These are phyloP conservation scores for Enteromius mattozi DNA, from an alignment of 2,797 vertebrate species.

Conservation along the genomic window DNA sequence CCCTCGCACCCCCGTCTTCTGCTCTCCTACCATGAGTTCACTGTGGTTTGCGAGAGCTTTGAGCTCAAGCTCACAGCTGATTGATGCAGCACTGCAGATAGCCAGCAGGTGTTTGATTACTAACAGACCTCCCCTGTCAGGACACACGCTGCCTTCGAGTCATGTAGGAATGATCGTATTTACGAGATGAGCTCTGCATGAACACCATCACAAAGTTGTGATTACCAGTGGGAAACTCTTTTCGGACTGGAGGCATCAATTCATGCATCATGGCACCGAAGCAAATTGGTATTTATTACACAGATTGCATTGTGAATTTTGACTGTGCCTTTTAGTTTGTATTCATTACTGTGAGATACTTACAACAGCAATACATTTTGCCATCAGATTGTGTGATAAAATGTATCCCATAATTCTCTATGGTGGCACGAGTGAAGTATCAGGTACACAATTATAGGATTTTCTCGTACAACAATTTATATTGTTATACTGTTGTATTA, in stretches of 20 bases:
- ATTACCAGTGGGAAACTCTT: conserved; percentile 21
- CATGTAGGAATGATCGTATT: conserved; percentile 29
- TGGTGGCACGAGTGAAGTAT: neutral
- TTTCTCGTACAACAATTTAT: neutral
- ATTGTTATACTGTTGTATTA: neutral
- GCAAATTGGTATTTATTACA: conserved; percentile 11
- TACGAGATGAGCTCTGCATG: conserved; percentile 26
- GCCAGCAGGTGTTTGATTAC: conserved; percentile 51
- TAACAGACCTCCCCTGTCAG: conserved; percentile 45
- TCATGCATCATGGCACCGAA: neutral
- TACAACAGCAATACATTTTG: neutral
- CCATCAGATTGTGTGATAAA: neutral
- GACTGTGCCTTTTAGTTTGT: neutral
- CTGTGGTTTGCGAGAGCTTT: conserved; percentile 12
- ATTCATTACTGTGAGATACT: neutral
- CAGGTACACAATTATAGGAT: neutral
- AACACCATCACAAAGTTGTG: conserved; percentile 22
- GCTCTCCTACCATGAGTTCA: conserved; percentile 22
- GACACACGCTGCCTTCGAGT: conserved; percentile 29
- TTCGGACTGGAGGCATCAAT: neutral
- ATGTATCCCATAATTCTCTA: neutral
- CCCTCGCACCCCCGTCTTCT: neutral
- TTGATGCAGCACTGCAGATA: conserved; percentile 39
- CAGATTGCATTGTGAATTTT: neutral
- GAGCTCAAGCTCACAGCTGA: conserved; percentile 34